Base-by-base conservation (phyloP, 1,140 invertebrate genomes). In the Drosophila tropicalis region DNA sequence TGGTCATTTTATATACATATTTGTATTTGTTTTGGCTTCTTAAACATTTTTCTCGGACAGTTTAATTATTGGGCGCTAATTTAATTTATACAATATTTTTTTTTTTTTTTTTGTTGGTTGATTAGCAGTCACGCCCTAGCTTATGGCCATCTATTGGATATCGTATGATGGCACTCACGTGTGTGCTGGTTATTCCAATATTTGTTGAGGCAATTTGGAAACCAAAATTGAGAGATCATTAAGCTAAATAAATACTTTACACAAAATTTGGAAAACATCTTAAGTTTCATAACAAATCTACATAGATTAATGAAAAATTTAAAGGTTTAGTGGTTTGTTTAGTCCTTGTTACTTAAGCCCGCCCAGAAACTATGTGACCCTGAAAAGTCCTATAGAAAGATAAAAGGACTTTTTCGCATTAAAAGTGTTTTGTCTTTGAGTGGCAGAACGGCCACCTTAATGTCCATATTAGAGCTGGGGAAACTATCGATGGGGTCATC, bases 21-120 rank as follows among this genome's bases (percentile, higher is more conserved):
- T 1, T 22, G 3, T 29, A 41, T 19, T 15, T 67, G 41, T 76
- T 83, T 67, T 71, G 61, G 72, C 71, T 60, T 87, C 81, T 86
- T 80, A 89, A 22, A 51, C 87, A 85, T 85, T 84, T 72, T 56
- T 41, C 67, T 19, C 13, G 47, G 19, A 29, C 19, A 70, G 29
- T 63, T 56, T 67, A 61, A 67, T 71, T 89, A 86, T 76, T 86
- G 76, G 76, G 63, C 67, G 79, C 84, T 87, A 83, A 86, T 83
- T 76, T 64, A 75, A 54, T 34, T 57, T 63, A 60, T 32, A 41
- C 7, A 12, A 10, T 12, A 12, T 22, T 25, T 25, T 19, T 19
- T 22, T 51, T 12, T 19, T 22, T 25, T 25, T 19, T 19, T 22
- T 51, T 22, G 3, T 51, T 12, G 17, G 17, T 51, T 51, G 44